These are phyloP conservation scores for Drosophila mayaguana DNA, from an alignment of 2,888 invertebrate genomes.

Conservation along the genomic window DNA sequence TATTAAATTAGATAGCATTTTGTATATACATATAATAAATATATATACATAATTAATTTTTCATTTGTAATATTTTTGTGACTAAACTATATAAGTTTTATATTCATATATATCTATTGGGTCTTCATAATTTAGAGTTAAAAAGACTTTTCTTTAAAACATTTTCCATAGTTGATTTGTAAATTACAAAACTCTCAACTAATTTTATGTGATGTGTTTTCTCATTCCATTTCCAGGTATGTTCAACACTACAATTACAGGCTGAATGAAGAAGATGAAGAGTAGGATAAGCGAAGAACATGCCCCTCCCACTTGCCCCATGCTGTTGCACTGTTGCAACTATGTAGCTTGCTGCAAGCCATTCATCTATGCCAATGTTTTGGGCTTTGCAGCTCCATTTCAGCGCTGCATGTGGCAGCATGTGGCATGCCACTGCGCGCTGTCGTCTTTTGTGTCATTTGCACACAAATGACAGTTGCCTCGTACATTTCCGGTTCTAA, in stretches of 20 bases:
- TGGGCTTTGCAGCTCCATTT: conserved; percentile 36
- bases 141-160: neutral
- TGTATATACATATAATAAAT: no score
- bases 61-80: no score
- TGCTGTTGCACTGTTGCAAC: neutral
- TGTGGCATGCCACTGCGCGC: conserved; percentile 30
- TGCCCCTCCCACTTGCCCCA: neutral
- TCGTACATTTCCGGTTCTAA: conserved; percentile 79
- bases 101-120: no score
- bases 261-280: neutral
- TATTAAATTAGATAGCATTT: no score
- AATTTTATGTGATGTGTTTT: neutral
- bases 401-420: conserved; percentile 16
- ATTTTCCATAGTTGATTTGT: neutral
- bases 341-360: conserved; percentile 14
- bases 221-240: conserved; percentile 43
- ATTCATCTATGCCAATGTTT: conserved; percentile 51
- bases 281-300: neutral
- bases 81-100: no score
- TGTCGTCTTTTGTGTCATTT: conserved; percentile 78
- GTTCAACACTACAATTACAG: conserved; percentile 17
- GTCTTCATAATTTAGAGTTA: neutral
- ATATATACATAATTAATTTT: no score
- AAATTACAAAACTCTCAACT: neutral
- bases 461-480: conserved; percentile 77